phyloP scores from a whole-genome alignment of 2,113 vertebrate species.

The Chrysemys picta region DNA sequence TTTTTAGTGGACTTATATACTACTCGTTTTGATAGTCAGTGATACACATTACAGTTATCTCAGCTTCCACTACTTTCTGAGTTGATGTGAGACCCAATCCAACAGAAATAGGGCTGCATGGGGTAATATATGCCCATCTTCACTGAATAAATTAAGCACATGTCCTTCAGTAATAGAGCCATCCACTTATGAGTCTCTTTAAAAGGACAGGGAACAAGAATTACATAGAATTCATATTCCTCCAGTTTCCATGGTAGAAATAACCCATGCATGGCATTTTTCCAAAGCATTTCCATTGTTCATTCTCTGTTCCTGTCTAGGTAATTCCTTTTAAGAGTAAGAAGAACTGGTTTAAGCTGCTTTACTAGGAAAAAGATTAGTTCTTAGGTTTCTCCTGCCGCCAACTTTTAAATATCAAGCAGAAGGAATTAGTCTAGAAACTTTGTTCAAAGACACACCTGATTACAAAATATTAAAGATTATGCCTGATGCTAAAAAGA shows the following conservation, averaged over 20 bases:
- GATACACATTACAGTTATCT: slow-evolving; percentile 24
- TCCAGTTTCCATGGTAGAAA: background rate
- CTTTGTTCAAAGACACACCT: background rate
- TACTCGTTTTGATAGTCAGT: slow-evolving; percentile 31
- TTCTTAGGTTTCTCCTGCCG: slow-evolving; percentile 6
- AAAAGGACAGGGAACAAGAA: slow-evolving; percentile 49
- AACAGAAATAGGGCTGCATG: slow-evolving; percentile 21
- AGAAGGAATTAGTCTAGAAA: background rate
- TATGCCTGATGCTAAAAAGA: background rate
- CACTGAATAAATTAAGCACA: slow-evolving; percentile 54
- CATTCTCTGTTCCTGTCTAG: background rate
- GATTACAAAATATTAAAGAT: background rate
- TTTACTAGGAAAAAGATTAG: background rate
- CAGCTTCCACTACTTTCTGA: slow-evolving; percentile 39
- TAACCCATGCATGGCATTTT: slow-evolving; percentile 18
- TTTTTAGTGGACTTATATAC: slow-evolving; percentile 22
- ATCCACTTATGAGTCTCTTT: slow-evolving; percentile 55
- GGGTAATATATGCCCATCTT: slow-evolving; percentile 48
- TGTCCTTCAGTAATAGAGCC: slow-evolving; percentile 57
- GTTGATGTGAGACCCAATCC: background rate
- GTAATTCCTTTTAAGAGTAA: background rate
- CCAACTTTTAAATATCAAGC: background rate
- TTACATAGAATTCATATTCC: background rate
- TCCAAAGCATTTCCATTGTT: slow-evolving; percentile 5
- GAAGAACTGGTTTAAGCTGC: background rate